These are phyloP conservation scores for Phycodurus eques DNA, from an alignment of 2,113 vertebrate species.

Conservation along the genomic window DNA sequence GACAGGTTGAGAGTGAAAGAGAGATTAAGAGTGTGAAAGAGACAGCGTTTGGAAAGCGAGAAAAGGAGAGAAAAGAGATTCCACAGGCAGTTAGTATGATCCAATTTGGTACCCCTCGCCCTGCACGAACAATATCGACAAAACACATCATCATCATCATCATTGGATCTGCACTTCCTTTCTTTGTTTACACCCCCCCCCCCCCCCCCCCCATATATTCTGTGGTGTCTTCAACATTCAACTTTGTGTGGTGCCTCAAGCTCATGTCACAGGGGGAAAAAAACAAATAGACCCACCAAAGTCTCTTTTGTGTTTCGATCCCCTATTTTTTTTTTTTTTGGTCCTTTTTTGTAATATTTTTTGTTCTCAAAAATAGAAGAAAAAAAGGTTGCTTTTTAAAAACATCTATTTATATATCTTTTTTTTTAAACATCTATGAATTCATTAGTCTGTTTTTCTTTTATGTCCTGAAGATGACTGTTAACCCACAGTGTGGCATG, in stretches of 20 bases:
- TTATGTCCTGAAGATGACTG: constrained; percentile 81
- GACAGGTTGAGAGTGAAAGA: constrained; percentile 64
- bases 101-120: constrained; percentile 49
- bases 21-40: constrained; percentile 55
- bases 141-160: constrained; percentile 45
- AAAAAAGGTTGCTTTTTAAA: constrained; percentile 78
- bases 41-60: constrained; percentile 42
- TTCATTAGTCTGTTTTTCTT: constrained; percentile 70
- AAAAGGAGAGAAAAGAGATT: constrained; percentile 46
- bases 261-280: constrained; percentile 69
- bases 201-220: not conserved
- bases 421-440: constrained; percentile 58
- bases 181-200: constrained; percentile 38
- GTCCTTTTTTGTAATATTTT: constrained; percentile 58
- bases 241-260: constrained; percentile 69
- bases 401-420: constrained; percentile 75
- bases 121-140: constrained; percentile 59
- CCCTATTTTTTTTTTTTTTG: constrained; percentile 67
- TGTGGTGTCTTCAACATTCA: constrained; percentile 57
- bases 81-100: constrained; percentile 59
- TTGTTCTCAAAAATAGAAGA: constrained; percentile 92
- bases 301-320: constrained; percentile 69
- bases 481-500: constrained; percentile 81
- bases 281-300: constrained; percentile 68
- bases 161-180: constrained; percentile 62